Evolutionary conservation across 2,888 invertebrate species (phyloP).

Genomic region (Eumacrocentrus americanus): DNA sequence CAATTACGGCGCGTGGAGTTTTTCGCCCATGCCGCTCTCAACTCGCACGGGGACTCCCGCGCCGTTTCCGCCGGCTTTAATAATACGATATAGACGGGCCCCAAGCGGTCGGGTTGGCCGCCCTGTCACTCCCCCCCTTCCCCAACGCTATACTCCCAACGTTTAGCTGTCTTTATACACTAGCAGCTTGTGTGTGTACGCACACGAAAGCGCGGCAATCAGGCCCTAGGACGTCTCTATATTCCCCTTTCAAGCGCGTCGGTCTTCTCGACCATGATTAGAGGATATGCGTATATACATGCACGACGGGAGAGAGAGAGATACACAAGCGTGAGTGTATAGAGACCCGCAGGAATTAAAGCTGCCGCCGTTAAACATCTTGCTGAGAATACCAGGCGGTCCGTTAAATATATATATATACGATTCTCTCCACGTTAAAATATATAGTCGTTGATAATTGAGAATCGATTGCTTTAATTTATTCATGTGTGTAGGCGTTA

Average conservation of each 20-base stretch:
- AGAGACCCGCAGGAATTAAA: conserved; percentile 17
- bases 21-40: conserved; percentile 37
- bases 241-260: conserved; percentile 36
- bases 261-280: conserved; percentile 54
- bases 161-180: conserved; percentile 1
- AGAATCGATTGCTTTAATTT: conserved; percentile 19
- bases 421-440: neutral
- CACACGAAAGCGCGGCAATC: conserved; percentile 52
- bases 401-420: conserved; percentile 7
- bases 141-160: conserved; percentile 13
- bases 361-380: conserved; percentile 24
- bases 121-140: conserved; percentile 22
- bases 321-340: conserved; percentile 7
- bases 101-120: neutral
- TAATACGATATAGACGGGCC: conserved; percentile 33
- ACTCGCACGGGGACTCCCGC: conserved; percentile 28
- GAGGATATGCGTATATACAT: conserved; percentile 45
- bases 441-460: conserved; percentile 16
- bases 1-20: conserved; percentile 40
- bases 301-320: conserved; percentile 29
- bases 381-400: conserved; percentile 22
- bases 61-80: conserved; percentile 39
- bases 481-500: conserved; percentile 20
- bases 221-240: conserved; percentile 55
- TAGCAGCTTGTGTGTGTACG: conserved; percentile 1